Percentiles rank a stretch among this genome's conserved stretches.
phyloP scores from a whole-genome alignment of 2,797 vertebrate genomes.

The Rhinogobio ventralis region DNA sequence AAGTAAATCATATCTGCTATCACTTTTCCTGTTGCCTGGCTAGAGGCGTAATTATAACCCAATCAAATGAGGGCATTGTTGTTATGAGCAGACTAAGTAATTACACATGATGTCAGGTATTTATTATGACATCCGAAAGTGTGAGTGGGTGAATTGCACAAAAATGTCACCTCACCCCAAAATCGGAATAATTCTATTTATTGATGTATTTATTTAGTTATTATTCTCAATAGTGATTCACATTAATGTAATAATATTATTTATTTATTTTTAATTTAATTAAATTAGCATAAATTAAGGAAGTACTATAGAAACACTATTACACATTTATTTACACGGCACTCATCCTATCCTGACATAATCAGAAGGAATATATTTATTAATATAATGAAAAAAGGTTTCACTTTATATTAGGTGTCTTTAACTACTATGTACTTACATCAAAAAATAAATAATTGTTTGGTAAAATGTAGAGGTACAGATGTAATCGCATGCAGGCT shows the following conservation, averaged over 20 bases:
- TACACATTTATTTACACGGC: too few species aligned
- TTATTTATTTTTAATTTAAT: too few species aligned
- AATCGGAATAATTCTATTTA: not conserved
- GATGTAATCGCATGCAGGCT: not conserved
- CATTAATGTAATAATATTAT: too few species aligned
- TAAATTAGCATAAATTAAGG: not conserved
- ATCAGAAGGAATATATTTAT: not conserved
- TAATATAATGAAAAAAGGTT: too few species aligned
- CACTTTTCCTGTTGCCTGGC: conserved; percentile 7
- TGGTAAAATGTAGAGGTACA: not conserved
- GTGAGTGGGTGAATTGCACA: not conserved
- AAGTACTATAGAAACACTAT: not conserved
- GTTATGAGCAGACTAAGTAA: conserved; percentile 3
- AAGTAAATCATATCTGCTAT: conserved; percentile 31
- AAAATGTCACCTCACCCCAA: too few species aligned
- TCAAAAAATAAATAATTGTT: not conserved
- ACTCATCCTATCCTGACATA: not conserved
- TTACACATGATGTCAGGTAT: conserved; percentile 14
- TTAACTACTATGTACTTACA: not conserved
- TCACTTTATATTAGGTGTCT: not conserved
- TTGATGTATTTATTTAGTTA: too few species aligned
- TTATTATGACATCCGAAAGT: conserved; percentile 7
- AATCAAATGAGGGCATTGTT: conserved; percentile 32
- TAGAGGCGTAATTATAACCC: conserved; percentile 18
- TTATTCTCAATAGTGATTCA: too few species aligned